Evolutionary conservation across 1,140 invertebrate species (phyloP), one percentile per base, ranked within the genome.

Genomic region (Heterodera schachtii): DNA sequence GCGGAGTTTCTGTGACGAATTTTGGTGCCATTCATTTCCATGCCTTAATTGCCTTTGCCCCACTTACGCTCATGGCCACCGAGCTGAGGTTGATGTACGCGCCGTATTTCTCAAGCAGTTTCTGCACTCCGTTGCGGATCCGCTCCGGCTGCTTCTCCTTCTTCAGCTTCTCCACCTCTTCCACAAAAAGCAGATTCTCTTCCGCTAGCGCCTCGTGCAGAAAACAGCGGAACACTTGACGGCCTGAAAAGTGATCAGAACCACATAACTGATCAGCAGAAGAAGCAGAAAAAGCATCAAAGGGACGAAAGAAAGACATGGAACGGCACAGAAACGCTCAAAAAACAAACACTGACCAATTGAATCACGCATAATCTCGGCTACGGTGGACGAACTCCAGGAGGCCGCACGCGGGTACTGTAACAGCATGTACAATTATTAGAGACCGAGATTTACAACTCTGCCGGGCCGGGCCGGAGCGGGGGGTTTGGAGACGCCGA

Each of bases 141-240:
- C 87, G 83, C 66, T 84, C 89, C 2, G 82, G 66, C 66, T 81
- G 83, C 64, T 86, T 89, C 75, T 89, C 87, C 75, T 88, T 89
- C 69, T 87, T 86, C 44, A 89, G 73, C 78, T 88, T 83, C 11
- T 89, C 89, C n/a, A 88, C 73, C n/a, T 82, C 83, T 64, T 89
- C 88, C 41, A 89, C 79, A 70, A 89, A 89, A 0, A 83, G 64
- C 13, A 89, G 83, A 81, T 89, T 89, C 81, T 89, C 88, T 69
- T 89, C 88, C 41, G 88, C 88, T 41, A 89, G 75, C 16, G 89
- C 81, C 75, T 89, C 81, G 71, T 81, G 86, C 2, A 89, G 79
- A 79, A 89, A 89, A 71, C 85, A 88, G 70, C 88, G 87, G 82
- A 89, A 89, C 6, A 89, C 81, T 81, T 90, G 85, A n/a, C 77